Evolutionary conservation across 2,888 invertebrate species (phyloP).

Genomic region (Gymnocheta viridis): DNA sequence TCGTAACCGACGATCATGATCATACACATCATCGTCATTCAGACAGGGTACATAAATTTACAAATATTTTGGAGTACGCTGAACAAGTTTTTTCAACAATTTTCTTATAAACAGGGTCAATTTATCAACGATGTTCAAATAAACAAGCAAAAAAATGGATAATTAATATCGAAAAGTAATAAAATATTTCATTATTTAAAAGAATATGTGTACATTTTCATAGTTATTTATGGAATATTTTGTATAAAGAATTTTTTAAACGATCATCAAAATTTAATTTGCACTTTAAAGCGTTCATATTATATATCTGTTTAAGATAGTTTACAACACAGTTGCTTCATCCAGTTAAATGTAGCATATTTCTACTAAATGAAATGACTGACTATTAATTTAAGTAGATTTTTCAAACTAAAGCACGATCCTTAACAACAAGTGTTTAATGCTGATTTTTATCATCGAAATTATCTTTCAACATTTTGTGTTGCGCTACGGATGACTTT

Average conservation of each 20-base stretch:
- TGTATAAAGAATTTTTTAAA: background rate
- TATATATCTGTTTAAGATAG: background rate
- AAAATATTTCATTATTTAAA: background rate
- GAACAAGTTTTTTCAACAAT: constrained; percentile 17
- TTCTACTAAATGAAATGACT: no score
- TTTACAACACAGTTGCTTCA: no score
- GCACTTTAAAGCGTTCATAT: background rate
- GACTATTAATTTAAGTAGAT: no score
- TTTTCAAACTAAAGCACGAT: background rate
- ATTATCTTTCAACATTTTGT: constrained; percentile 44
- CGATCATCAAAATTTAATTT: no score
- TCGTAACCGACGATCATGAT: constrained; percentile 73
- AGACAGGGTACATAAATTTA: constrained; percentile 2
- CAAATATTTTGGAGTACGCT: constrained; percentile 23
- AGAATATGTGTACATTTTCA: background rate
- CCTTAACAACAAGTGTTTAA: constrained; percentile 48
- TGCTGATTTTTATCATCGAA: constrained; percentile 39
- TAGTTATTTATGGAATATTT: no score
- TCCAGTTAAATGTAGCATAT: no score
- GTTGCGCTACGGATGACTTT: constrained; percentile 22
- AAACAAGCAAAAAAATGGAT: background rate
- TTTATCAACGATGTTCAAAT: background rate
- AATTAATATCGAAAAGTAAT: constrained; percentile 8
- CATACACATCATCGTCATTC: constrained; percentile 48
- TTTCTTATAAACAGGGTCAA: background rate